Evolutionary conservation across 2,888 invertebrate species (phyloP), one percentile per base, ranked within the genome.

Genomic region (Trichopoda pennipes): DNA sequence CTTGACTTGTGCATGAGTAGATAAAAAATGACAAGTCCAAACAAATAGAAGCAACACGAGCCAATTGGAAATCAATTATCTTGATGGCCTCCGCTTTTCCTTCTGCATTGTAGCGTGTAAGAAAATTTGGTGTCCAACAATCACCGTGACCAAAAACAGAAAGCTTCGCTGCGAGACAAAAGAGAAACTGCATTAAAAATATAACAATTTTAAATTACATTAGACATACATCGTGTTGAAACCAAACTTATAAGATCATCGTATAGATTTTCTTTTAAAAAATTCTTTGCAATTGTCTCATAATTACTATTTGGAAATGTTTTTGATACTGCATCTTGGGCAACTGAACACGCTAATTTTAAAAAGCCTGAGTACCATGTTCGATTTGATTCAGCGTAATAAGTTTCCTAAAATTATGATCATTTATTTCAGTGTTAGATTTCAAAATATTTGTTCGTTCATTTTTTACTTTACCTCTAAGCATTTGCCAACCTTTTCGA

Each of bases 41-140:
- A 2, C 82, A 90, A 38, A 89, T 32, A 0, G 90, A 90, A n/a
- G 89, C 85, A 66, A 87, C 86, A 16, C 90, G 92, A 0, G 94
- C 89, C 56, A 95, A 87, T 88, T 95, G 95, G 85, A 94, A 95
- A 86, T 95, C 95, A 44, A 95, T 94, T 79, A 95, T 92, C 85
- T 93, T 92, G 3, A 89, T 87, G 38, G 87, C 87, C 35, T 88
- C 81, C 0, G 90, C 85, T 3, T 84, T 58, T 0, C 87, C 88
- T 10, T 85, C 84, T 4, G 72, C 68, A 3, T 69, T 76, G 70
- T 91, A 91, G 55, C 92, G 92, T 10, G 93, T 93, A 0, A 95
- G 88, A 85, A 95, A 95, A 87, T 96, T 95, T n/a, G 94, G 94
- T 0, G 94, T 93, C 95, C 95, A 95, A 49, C 93, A 93, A 87